Evolutionary conservation across 2,113 vertebrate genomes (phyloP).

Genomic region (Acrocephalus arundinaceus): DNA sequence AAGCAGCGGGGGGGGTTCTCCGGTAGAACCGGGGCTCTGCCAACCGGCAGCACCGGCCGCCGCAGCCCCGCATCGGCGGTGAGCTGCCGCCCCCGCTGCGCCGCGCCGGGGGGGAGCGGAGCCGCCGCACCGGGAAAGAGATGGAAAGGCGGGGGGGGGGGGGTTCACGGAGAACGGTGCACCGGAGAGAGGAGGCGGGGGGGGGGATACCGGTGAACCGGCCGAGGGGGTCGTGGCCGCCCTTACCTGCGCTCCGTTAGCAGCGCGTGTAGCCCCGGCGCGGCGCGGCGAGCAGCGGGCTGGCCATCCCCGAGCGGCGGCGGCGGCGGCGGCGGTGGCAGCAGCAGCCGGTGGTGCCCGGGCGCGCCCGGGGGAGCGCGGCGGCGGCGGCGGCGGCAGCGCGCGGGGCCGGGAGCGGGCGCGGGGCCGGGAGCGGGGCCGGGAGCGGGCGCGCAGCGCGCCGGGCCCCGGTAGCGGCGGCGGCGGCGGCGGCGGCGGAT

Average conservation of each 20-base stretch:
- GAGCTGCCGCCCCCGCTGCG: not conserved
- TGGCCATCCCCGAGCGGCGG: not conserved
- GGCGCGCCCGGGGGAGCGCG: too few relatives aligned
- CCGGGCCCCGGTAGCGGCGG: too few relatives aligned
- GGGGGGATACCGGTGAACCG: not conserved
- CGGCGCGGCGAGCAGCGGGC: not conserved
- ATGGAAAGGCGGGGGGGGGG: not conserved
- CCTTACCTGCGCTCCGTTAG: not conserved
- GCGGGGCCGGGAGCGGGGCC: too few relatives aligned
- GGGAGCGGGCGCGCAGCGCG: too few relatives aligned
- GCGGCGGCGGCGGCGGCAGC: too few relatives aligned
- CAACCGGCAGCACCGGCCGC: not conserved
- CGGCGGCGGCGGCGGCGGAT: too few relatives aligned
- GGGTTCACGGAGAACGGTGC: not conserved
- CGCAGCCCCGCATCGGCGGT: not conserved
- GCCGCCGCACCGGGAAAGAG: not conserved
- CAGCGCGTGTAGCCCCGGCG: not conserved
- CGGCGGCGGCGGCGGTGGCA: too few relatives aligned
- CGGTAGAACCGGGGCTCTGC: not conserved
- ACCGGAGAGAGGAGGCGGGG: too few relatives aligned
- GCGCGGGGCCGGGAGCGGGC: too few relatives aligned
- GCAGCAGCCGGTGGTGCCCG: too few relatives aligned
- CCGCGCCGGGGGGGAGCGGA: not conserved
- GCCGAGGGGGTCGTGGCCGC: not conserved
- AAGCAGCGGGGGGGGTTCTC: not conserved